Base-by-base conservation (phyloP, 2,888 invertebrate species). In the Druceiella hillmani region DNA sequence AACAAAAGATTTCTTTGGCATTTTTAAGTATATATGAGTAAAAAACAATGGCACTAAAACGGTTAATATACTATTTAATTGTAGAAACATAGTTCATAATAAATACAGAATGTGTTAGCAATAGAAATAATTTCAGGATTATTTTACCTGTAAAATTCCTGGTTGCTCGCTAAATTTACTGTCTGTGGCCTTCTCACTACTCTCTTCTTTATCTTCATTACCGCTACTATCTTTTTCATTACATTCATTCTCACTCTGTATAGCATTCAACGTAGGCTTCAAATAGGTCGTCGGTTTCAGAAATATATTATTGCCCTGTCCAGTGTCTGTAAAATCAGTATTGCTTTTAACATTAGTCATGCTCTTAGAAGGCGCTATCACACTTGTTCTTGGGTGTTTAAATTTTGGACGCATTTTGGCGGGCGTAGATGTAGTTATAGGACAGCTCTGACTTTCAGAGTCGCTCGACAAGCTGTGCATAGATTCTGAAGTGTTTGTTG, bases 381-480 rank as follows among this genome's bases (percentile, higher is more conserved):
- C 62, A 40, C 59, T 60, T 17, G 61, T 57, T 34, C 48, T 41
- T 13, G 33, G 16, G 44, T 62, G 68, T 34, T 61, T 70, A 12
- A 61, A 58, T 40, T 65, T 67, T 31, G 67, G 68, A 65, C 78
- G 76, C 52, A 69, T 58, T 63, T 75, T 77, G 34, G 63, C 54
- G 49, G 77, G 75, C 50, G 76, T 70, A 43, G 74, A 64, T 4
- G 66, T 56, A 17, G 68, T 65, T 43, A 75, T 54, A 0, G 77
- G 76, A 55, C 66, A 74, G 48, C 73, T 74, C 47, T 72, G 68
- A 36, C 69, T 71, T 51, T 80, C 80, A 3, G 79, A 78, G 51
- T 81, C 80, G 27, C 78, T 78, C 47, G 79, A 79, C 16, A 82
- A 56, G 55, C 81, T 81, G 47, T 81, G 80, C 52, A 76, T 67